Conservation (phyloP, 1,140 invertebrate species). For the Drosophila sp. region DNA sequence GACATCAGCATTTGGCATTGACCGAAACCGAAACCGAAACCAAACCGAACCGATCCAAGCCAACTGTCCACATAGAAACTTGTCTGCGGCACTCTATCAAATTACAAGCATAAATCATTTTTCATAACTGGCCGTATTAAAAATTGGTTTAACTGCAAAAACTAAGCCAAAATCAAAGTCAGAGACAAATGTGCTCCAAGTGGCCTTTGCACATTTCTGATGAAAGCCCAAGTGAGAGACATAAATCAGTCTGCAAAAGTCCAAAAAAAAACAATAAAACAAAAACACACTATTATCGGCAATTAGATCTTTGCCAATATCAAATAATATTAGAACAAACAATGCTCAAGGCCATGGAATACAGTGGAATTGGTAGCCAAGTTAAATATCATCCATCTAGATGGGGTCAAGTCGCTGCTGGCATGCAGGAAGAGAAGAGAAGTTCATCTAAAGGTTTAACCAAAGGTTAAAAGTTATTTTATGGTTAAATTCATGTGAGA, state of each 20-base stretch:
- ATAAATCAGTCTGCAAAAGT: background rate
- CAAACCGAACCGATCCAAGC: conserved; percentile 8
- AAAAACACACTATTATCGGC: background rate
- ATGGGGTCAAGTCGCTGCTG: too few species aligned
- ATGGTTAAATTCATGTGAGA: too few species aligned
- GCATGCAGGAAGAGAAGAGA: too few species aligned
- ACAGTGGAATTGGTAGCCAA: background rate
- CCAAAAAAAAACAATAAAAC: background rate
- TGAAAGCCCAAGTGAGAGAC: conserved; percentile 27
- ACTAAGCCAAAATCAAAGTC: conserved; percentile 65
- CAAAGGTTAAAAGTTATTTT: too few species aligned
- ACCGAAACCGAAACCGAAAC: conserved; percentile 19
- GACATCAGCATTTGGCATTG: conserved; percentile 76
- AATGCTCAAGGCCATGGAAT: background rate
- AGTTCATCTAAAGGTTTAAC: too few species aligned
- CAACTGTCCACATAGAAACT: conserved; percentile 32
- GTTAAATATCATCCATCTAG: too few species aligned
- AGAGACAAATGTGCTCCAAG: conserved; percentile 20
- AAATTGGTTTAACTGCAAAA: conserved; percentile 10
- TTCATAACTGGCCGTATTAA: conserved; percentile 62
- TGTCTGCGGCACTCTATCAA: conserved; percentile 72
- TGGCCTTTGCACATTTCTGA: conserved; percentile 39
- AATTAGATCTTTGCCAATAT: conserved; percentile 9
- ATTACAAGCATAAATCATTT: conserved; percentile 75
- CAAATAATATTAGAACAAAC: conserved; percentile 1